Percentiles rank a stretch among this genome's conserved stretches.
Evolutionary conservation across 1,140 invertebrate species (phyloP).

Genomic region (Orius laevigatus): DNA sequence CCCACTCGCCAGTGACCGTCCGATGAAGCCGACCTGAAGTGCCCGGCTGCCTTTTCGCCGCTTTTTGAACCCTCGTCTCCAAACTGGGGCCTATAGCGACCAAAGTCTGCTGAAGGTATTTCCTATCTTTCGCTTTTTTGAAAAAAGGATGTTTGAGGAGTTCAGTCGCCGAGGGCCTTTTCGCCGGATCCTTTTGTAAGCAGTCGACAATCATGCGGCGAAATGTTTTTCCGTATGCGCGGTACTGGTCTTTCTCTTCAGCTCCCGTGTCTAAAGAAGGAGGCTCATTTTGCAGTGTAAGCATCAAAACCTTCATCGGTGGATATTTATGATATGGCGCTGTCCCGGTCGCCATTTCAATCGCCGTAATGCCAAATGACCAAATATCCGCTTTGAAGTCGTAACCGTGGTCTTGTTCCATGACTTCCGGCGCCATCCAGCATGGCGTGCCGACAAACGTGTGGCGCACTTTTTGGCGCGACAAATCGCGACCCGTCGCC

Average conservation of each 20-base stretch:
- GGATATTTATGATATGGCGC: constrained; percentile 98
- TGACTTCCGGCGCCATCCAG: constrained; percentile 99
- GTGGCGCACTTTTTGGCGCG: constrained; percentile 87
- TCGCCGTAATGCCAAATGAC: constrained; percentile 97
- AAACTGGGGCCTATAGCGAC: constrained; percentile 72
- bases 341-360: constrained; percentile 96
- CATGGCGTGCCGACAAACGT: constrained; percentile 97
- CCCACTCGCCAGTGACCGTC: constrained; percentile 93
- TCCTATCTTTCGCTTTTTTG: constrained; percentile 96
- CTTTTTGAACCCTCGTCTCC: constrained; percentile 78
- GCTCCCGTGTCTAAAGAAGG: constrained; percentile 89
- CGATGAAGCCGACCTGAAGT: constrained; percentile 81
- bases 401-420: constrained; percentile 97
- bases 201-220: constrained; percentile 90
- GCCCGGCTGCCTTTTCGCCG: constrained; percentile 68
- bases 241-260: constrained; percentile 95
- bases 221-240: constrained; percentile 93
- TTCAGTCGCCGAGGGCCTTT: constrained; percentile 89
- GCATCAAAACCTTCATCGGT: constrained; percentile 85
- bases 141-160: constrained; percentile 97
- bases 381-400: constrained; percentile 99
- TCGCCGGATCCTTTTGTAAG: constrained; percentile 85
- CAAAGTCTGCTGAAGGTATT: constrained; percentile 81
- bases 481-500: constrained; percentile 74
- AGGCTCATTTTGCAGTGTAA: constrained; percentile 95